Base-by-base conservation (phyloP, 2,113 vertebrate species). In the Rhadina sibilatrix region DNA sequence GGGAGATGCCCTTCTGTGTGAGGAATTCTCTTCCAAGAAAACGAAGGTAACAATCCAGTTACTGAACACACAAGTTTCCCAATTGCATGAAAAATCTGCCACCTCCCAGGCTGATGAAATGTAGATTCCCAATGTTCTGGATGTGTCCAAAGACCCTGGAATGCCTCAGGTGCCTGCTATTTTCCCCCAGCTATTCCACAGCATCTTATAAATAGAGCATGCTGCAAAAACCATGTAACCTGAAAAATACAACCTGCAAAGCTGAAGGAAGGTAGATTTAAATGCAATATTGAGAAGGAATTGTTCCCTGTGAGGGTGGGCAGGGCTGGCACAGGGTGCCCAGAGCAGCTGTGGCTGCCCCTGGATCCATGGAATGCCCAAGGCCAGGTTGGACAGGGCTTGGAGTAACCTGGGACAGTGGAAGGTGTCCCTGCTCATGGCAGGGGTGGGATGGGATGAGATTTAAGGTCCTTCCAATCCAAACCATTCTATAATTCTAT, bases 291-390 rank as follows among this genome's bases (percentile, higher is more conserved):
- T 30, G 3, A 6, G 31, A 49, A 60, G 10, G 1, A 83, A 56
- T 63, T 13, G 0, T 49, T 16, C 61, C 20, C 46, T 68, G 13
- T 1, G 30, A 69, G 6, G 15, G 7, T 42, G 21, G 1, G 0
- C 0, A 69, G 47, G 19, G 2, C 50, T 81, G 68, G 59, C 59
- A 59, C 44, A 66, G 50, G n/a, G 2, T 64, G 31, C 18, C 18
- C 52, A 74, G n/a, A 35, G 21, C 0, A 89, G n/a, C 61, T 75
- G 30, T 15, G 69, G 53, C 69, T 82, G 69, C 9, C 14, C n/a
- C 47, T 47, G 82, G 30, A 89, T 40, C 61, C 61, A 18, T 69
- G 71, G 8, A 31, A 25, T 63, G 10, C 1, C 25, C 71, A 15
- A 68, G 38, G 24, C 38, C 46, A 42, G 54, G 40, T 0, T 83